Evolutionary conservation across 2,888 invertebrate genomes (phyloP), one percentile per base, ranked within the genome.

Genomic region (Alcis repandata): DNA sequence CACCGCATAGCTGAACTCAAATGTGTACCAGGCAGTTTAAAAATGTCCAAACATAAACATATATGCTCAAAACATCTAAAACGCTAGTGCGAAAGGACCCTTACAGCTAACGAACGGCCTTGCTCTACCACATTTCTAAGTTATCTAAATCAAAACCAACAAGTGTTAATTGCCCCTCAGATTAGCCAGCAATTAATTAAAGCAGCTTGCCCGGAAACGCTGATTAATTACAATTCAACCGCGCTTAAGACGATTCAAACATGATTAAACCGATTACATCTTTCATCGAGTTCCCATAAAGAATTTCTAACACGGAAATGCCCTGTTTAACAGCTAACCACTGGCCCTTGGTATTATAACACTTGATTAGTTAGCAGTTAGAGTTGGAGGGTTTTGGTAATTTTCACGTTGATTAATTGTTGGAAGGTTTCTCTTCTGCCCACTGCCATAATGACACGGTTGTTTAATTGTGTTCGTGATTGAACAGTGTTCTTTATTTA

Each of bases 81-180:
- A 27, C 27, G 6, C 27, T 6, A 27, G 1, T 33, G 51, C 51
- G 13, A 19, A 51, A 33, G 9, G 0, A 49, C 7, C 22, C 9
- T 19, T 38, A 20, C 20, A 40, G 17, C 4, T 8, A 46, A 45
- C 27, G 1, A 19, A 19, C 41, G 40, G 33, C 20, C 20, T 32
- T 33, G 19, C 56, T 33, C 22, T 7, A 41, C 61, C 32, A 58
- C 58, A 52, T 58, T 58, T 58, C 27, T 38, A 38, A 45, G 38
- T 49, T 59, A 64, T 67, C 70, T 72, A 65, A 72, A 70, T 72
- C 67, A 69, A 56, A 69, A 41, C 60, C 49, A 73, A 73, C 73
- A 69, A 67, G 69, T 71, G 73, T 65, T 73, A 71, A 71, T 71
- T 68, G 66, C 27, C 59, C 22, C 36, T 43, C 63, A 59, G 59